Percentiles rank a stretch among this genome's conserved stretches.
Evolutionary conservation across 2,888 invertebrate genomes (phyloP).

Genomic region (Ischnura elegans): DNA sequence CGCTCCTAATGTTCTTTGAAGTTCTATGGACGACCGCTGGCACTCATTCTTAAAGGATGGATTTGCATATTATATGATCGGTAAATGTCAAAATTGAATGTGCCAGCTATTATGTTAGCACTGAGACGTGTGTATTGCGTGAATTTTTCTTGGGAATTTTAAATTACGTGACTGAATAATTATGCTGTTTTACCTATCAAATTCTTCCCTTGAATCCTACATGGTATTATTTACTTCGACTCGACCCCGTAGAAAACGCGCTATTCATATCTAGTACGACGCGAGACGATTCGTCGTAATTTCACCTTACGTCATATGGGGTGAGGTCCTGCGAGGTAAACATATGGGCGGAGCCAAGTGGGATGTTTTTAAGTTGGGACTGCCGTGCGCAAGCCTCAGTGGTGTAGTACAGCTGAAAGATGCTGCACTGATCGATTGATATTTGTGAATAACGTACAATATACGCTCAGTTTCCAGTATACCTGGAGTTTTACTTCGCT

Average conservation of each 20-base stretch:
- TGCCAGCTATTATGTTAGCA: no score
- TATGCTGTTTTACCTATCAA: no score
- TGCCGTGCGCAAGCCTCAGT: slow-evolving; percentile 51
- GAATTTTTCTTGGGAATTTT: no score
- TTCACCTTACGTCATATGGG: slow-evolving; percentile 58
- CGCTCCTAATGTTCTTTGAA: no score
- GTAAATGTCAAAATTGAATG: no score
- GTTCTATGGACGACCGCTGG: no score
- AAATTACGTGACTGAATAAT: no score
- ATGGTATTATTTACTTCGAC: not conserved
- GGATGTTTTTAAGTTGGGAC: slow-evolving; percentile 39
- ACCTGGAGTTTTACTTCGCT: not conserved
- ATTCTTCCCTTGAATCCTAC: not conserved
- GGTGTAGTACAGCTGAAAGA: not conserved
- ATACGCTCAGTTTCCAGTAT: not conserved
- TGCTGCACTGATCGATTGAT: not conserved
- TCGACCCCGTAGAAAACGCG: not conserved
- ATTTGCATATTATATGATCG: no score
- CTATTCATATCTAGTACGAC: slow-evolving; percentile 16
- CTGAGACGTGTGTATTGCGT: no score
- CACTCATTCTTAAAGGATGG: no score
- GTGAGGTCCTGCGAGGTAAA: slow-evolving; percentile 53
- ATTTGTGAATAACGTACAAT: not conserved
- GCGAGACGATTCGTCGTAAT: slow-evolving; percentile 35
- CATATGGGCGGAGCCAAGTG: slow-evolving; percentile 58